A percentile compares a stretch with the other conserved stretches of the same genome.
These are phyloP conservation scores for Gobionotothen gibberifrons DNA, from an alignment of 2,797 vertebrate species.

Conservation along the genomic window DNA sequence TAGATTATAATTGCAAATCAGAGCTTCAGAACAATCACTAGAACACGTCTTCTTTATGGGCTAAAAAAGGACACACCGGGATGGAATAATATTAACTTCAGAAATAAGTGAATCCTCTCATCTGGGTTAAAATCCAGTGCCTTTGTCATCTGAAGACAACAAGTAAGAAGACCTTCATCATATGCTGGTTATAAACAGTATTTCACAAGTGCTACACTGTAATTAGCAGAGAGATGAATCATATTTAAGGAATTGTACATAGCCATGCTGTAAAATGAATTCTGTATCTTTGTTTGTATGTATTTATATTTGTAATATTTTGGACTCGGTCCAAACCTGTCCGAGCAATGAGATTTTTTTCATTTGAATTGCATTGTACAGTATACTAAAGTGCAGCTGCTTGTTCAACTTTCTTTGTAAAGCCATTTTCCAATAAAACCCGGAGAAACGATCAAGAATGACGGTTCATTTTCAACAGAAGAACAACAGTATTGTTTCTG, in stretches of 20 bases:
- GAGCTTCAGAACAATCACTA: slow-evolving; percentile 38
- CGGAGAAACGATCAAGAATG: background rate
- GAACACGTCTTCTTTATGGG: background rate
- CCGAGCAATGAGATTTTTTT: slow-evolving; percentile 42
- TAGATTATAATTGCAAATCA: background rate
- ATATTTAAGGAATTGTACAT: slow-evolving; percentile 78
- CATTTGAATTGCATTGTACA: slow-evolving; percentile 58
- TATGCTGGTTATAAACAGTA: slow-evolving; percentile 61
- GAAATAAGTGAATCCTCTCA: slow-evolving; percentile 19
- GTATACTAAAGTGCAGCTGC: slow-evolving; percentile 54
- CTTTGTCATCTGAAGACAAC: slow-evolving; percentile 57
- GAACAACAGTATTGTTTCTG: too few relatives aligned
- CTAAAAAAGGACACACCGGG: background rate
- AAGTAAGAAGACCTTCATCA: slow-evolving; percentile 38
- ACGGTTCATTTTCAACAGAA: too few relatives aligned
- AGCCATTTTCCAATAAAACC: slow-evolving; percentile 73
- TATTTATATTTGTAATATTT: slow-evolving; percentile 72
- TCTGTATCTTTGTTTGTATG: slow-evolving; percentile 63
- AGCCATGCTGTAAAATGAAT: slow-evolving; percentile 69
- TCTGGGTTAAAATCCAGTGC: slow-evolving; percentile 59
- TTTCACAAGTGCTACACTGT: slow-evolving; percentile 86
- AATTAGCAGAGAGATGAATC: slow-evolving; percentile 66
- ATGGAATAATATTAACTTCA: slow-evolving; percentile 21
- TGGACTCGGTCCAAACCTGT: slow-evolving; percentile 40
- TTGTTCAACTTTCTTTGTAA: slow-evolving; percentile 70